Evolutionary conservation across 2,888 invertebrate species (phyloP), one percentile per base, ranked within the genome.

Genomic region (Fissipunctia ypsillon): DNA sequence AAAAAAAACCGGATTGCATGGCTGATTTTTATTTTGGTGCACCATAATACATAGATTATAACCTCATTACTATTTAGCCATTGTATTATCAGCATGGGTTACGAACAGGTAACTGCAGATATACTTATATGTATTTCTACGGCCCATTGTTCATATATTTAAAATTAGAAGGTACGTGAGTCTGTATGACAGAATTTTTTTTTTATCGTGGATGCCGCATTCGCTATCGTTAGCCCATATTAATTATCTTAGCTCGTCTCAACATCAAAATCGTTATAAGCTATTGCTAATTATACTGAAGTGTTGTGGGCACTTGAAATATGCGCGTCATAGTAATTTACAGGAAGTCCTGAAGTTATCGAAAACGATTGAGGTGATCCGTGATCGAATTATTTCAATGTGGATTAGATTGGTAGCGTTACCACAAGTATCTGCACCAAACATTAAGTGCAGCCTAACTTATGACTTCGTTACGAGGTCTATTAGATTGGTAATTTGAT

Each of bases 101-200:
- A 61, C 50, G 60, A 78, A 45, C 35, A 52, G 9, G 31, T 70
- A 73, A 77, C 79, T 78, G 83, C 83, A 84, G 78, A 80, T 73
- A 82, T 31, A 83, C 88, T 87, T 87, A 88, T 88, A 81, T 50
- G 84, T 79, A 73, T 69, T 69, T 89, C 90, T 91, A 94, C 90
- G 70, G 88, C 93, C 94, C 86, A 94, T 94, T 94, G 94, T 94
- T 91, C 87, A 85, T 73, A 79, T 81, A 80, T 85, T 88, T 88
- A 71, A 85, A 88, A 88, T 88, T 84, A 74, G 81, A 59, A 65
- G 56, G 35, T 57, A 65, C 35, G 48, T 14, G 16, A 52, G 31
- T 50, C 35, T 56, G 52, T 28, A 72, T 67, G 61, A 63, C 56
- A 48, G 22, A 41, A 45, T 63, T 66, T 59, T 67, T 70, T 54